Conservation (phyloP, 1,140 invertebrate genomes). For the Eurosta solidaginis region DNA sequence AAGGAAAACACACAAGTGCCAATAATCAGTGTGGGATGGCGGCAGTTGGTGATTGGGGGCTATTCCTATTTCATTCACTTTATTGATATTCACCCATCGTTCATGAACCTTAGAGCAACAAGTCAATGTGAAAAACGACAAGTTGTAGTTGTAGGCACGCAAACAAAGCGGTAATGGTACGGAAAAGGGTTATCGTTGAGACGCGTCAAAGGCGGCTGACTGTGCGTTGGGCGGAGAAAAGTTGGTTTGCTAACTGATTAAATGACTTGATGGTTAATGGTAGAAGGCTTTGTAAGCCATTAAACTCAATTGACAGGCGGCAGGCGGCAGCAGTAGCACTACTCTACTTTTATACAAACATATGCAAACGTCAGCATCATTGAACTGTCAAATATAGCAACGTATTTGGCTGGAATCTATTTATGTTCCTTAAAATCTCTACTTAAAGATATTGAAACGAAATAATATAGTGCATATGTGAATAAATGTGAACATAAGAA, state of each 20-base stretch:
- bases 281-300: neutral
- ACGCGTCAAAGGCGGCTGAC: neutral
- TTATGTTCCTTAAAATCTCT: too few species aligned
- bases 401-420: neutral
- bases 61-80: neutral
- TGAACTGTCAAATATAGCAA: neutral
- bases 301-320: slow-evolving; percentile 5
- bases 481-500: too few species aligned
- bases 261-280: neutral
- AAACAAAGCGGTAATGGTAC: neutral
- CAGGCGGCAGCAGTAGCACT: too few species aligned
- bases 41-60: neutral
- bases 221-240: neutral
- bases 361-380: neutral
- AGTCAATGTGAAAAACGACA: neutral
- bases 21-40: neutral
- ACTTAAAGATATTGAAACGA: too few species aligned
- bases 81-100: neutral
- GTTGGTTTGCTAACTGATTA: too few species aligned
- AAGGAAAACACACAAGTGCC: neutral
- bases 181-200: neutral
- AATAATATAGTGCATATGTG: too few species aligned
- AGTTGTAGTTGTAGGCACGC: too few species aligned
- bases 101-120: neutral
- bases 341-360: neutral